Base-by-base conservation (phyloP, 2,888 invertebrate genomes). In the Acrobasis consociella region DNA sequence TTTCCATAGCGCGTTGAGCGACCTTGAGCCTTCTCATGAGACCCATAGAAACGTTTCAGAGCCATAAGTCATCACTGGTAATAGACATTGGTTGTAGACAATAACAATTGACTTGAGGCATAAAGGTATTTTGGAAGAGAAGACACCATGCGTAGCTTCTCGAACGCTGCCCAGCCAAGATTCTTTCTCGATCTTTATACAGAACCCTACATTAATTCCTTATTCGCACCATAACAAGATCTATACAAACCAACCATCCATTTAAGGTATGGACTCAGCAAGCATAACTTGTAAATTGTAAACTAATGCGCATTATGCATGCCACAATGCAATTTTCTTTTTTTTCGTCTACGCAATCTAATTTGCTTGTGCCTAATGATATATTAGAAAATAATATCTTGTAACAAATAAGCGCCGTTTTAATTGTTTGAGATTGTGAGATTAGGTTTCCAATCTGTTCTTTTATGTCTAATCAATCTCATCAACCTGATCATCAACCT, bases 241-340 rank as follows among this genome's bases (percentile, higher is more conserved):
- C 46, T n/a, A 39, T 38, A n/a, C 55, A 55, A 22, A 22, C 39
- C 42, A 60, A 52, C 52, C 42, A 52, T 37, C 51, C 52, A 52
- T 60, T 60, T 52, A 60, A 60, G 60, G 60, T 52, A 60, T 51
- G 51, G 39, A 53, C 39, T 55, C 17, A n/a, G 22, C 52, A 52
- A 59, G 60, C 60, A 52, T 60, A 51, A 38, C 51, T 60, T 17
- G 51, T 52, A 55, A 39, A 38, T 55, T 38, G 22, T 60, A 49
- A 42, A 51, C 52, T 52, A 42, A 60, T 60, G 51, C 22, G 10
- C 15, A 52, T 60, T 52, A 60, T 52, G 60, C 52, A 60, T 60
- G 51, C 60, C 10, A 38, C 60, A 60, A 9, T 51, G 60, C 60
- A 52, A 42, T 52, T 60, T 52, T 13, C 37, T 50, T 60, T 60